Percentiles rank a stretch among this genome's conserved stretches.
phyloP scores from a whole-genome alignment of 64 coral and sea anemone genomes.

The Montipora capricornis region DNA sequence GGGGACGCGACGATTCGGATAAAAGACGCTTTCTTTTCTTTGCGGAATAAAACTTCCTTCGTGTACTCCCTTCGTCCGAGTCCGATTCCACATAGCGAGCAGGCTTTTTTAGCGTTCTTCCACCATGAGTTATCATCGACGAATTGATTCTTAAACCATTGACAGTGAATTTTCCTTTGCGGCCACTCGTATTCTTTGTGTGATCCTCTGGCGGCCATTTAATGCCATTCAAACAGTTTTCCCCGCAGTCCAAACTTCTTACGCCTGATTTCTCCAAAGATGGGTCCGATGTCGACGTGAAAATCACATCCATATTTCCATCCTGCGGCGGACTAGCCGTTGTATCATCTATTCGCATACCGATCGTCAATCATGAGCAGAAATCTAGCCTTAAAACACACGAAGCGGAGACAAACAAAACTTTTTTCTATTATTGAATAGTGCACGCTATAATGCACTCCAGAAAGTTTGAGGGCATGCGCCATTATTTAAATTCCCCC shows the following conservation, averaged over 20 bases:
- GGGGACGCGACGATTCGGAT: constrained; percentile 55
- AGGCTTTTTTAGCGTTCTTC: constrained; percentile 82
- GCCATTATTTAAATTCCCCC: constrained; percentile 99
- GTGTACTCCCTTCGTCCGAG: constrained; percentile 74
- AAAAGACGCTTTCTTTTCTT: constrained; percentile 73
- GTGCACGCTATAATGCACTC: constrained; percentile 82
- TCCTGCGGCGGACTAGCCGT: constrained; percentile 76
- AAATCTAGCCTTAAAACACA: constrained; percentile 65
- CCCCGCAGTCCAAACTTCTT: constrained; percentile 63
- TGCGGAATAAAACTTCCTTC: constrained; percentile 54
- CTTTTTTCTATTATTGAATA: constrained; percentile 99
- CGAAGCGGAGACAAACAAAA: constrained; percentile 83
- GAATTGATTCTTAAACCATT: constrained; percentile 82
- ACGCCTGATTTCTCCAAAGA: constrained; percentile 50
- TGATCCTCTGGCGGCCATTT: constrained; percentile 96
- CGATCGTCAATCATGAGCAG: constrained; percentile 60
- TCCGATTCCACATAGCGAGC: constrained; percentile 88
- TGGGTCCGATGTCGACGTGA: constrained; percentile 55
- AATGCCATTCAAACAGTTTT: constrained; percentile 99
- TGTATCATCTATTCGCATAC: constrained; percentile 80
- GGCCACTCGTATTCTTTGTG: constrained; percentile 72
- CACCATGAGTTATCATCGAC: constrained; percentile 84
- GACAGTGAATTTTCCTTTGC: constrained; percentile 67
- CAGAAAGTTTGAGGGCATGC: constrained; percentile 86
- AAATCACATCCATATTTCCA: constrained; percentile 67